Evolutionary conservation across 2,888 invertebrate species (phyloP), one percentile per base, ranked within the genome.

Genomic region (Dione vanillae): DNA sequence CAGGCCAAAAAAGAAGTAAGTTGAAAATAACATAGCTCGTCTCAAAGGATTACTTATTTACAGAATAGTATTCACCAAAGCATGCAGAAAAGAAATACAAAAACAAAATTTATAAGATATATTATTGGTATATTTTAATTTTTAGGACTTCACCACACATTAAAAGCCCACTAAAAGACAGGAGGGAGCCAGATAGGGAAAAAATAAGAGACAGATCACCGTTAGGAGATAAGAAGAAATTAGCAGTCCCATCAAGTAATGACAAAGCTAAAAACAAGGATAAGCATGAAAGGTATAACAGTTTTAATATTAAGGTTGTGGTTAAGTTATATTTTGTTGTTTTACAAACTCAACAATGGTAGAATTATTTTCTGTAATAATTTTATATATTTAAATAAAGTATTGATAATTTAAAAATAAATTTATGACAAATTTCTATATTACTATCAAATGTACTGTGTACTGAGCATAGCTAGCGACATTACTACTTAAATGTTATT

Each of bases 1-100:
- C 67, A 94, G 95, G 73, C 93, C 94, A 59, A 95, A 96, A 89
- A 92, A 96, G 87, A 94, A 95, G 95, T 94, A 91, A 89, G 86
- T 86, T 16, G 10, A 10, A 11, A 40, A 40, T 56, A 9, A 52
- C 9, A 8, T 52, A 14, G 1, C 12, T 1, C 0, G 6, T 27
- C 11, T 7, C 51, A 52, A 51, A 27, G 27, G 2, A 20, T 20
- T 27, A 7, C 0, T 58, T 41, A 47, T 19, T 59, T 40, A 9
- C 16, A 10, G 47, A 2, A 27, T 27, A 3, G 27, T 27, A 27
- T 27, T 27, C 16, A 47, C 2, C n/a, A 16, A 7, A 47, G 16
- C 0, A 47, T 47, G 16, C 10, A 3, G 16, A 47, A 47, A 47
- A 16, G 16, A 3, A 16, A 47, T 54, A 54, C 56, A n/a, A 0